Conservation (phyloP, 1,140 invertebrate species). For the Lepidurus apus region DNA sequence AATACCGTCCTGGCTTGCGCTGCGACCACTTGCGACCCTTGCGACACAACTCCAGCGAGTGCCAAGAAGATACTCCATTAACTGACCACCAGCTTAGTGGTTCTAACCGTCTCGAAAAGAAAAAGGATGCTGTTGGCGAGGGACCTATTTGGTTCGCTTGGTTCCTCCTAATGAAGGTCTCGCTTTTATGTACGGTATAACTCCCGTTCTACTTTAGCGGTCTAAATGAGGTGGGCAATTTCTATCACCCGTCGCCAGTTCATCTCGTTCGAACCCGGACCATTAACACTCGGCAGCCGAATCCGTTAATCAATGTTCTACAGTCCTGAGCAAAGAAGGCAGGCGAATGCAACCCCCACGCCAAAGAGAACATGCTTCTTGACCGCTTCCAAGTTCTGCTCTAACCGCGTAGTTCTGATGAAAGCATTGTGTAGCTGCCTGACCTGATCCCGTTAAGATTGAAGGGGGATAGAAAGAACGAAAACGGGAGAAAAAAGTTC, state of each 20-base stretch:
- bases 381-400: no score
- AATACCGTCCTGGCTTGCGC: no score
- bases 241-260: neutral
- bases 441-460: neutral
- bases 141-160: neutral
- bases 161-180: neutral
- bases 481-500: neutral
- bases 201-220: neutral
- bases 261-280: neutral
- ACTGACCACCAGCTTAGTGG: neutral
- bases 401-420: no score
- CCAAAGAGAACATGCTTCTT: no score
- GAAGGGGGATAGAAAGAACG: neutral
- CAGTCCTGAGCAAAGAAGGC: neutral
- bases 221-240: neutral
- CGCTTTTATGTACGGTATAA: neutral
- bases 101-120: neutral
- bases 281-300: neutral
- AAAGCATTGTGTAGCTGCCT: neutral
- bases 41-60: no score
- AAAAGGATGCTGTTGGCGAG: neutral
- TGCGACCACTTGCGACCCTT: no score
- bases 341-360: no score
- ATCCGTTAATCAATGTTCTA: neutral
- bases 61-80: no score